These are phyloP conservation scores for Notolepis coatsorum DNA, from an alignment of 2,797 vertebrate genomes.

Conservation along the genomic window DNA sequence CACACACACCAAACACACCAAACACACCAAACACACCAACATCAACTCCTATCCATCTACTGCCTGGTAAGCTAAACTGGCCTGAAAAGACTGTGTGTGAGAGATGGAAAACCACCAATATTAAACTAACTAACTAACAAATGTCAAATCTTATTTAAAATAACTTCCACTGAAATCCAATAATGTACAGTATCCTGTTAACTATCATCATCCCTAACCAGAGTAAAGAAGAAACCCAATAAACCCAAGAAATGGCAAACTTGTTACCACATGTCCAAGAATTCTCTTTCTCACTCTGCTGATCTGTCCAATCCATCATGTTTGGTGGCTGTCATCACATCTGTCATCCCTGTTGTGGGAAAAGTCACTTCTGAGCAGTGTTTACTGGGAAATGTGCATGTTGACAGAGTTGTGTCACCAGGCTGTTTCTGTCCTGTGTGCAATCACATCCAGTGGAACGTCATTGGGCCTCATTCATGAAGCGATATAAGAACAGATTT, in stretches of 20 bases:
- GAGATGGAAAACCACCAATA: not conserved
- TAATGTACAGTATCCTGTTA: not conserved
- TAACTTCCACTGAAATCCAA: not conserved
- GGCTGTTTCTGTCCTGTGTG: not conserved
- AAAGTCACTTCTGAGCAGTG: constrained; percentile 48
- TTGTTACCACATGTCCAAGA: constrained; percentile 26
- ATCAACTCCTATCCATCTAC: not conserved
- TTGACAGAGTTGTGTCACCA: constrained; percentile 42
- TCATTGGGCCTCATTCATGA: too few species aligned
- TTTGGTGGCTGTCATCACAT: constrained; percentile 34
- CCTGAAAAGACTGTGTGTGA: not conserved
- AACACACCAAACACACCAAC: not conserved
- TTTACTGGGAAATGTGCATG: constrained; percentile 50
- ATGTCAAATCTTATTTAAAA: not conserved
- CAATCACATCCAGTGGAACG: not conserved
- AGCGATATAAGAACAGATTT: too few species aligned
- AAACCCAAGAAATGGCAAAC: constrained; percentile 63
- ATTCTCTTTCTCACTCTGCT: constrained; percentile 23
- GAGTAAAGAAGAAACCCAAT: not conserved
- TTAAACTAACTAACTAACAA: not conserved
- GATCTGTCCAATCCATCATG: constrained; percentile 35
- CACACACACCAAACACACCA: not conserved
- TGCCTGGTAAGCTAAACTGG: not conserved
- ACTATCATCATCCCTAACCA: too few species aligned
- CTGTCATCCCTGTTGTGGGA: not conserved